Evolutionary conservation across 2,113 vertebrate genomes (phyloP).

Genomic region (Lichenostomus cassidix): DNA sequence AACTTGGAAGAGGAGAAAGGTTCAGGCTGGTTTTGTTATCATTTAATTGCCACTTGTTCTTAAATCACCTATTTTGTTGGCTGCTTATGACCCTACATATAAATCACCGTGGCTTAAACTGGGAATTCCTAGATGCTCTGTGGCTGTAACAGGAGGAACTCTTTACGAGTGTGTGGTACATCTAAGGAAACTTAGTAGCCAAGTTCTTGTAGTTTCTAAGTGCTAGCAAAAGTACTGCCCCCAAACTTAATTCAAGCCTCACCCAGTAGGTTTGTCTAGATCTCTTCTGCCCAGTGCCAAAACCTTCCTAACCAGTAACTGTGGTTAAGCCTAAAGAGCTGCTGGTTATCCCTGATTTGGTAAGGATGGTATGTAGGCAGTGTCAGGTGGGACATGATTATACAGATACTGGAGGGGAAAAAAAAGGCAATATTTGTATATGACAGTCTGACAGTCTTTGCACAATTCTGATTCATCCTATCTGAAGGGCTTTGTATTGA

Average conservation of each 20-base stretch:
- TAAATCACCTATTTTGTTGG: neutral
- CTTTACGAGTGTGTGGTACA: neutral
- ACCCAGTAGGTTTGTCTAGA: neutral
- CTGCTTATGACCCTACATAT: neutral
- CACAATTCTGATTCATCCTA: neutral
- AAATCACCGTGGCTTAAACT: neutral
- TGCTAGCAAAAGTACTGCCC: neutral
- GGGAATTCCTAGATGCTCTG: neutral
- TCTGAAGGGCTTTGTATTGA: neutral
- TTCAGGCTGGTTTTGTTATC: neutral
- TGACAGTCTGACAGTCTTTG: too few species aligned
- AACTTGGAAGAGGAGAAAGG: neutral
- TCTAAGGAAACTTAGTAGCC: neutral
- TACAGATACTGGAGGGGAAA: accelerated
- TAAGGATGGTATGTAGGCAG: neutral
- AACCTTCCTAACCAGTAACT: neutral
- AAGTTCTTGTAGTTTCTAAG: neutral
- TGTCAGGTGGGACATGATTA: neutral
- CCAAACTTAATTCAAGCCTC: neutral
- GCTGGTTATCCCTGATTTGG: neutral
- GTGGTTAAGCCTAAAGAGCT: neutral
- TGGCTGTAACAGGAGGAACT: neutral
- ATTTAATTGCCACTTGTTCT: neutral
- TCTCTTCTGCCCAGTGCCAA: neutral
- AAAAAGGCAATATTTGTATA: neutral